A percentile compares a stretch with the other conserved stretches of the same genome.
These are phyloP conservation scores for Callionymus lyra DNA, from an alignment of 2,113 vertebrate genomes.

Conservation along the genomic window DNA sequence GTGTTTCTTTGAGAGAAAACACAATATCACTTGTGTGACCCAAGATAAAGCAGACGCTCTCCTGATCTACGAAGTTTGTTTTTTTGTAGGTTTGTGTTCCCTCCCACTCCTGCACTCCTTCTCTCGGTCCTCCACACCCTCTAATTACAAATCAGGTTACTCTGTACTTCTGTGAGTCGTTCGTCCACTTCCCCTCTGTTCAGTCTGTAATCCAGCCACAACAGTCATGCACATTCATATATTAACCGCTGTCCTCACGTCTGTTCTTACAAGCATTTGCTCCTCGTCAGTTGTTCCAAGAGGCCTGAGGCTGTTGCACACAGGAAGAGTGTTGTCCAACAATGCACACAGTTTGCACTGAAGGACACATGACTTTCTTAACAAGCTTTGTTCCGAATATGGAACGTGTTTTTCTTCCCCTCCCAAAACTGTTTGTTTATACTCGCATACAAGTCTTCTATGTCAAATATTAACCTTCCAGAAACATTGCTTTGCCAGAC, in stretches of 20 bases:
- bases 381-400: too few relatives aligned
- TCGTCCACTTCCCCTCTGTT: constrained; percentile 22
- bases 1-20: too few relatives aligned
- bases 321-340: too few relatives aligned
- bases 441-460: constrained; percentile 25
- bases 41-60: too few relatives aligned
- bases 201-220: constrained; percentile 8
- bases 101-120: constrained; percentile 28
- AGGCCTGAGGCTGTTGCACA: too few relatives aligned
- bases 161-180: constrained; percentile 25
- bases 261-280: too few relatives aligned
- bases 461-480: constrained; percentile 29
- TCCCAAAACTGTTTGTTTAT: background rate
- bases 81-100: constrained; percentile 39
- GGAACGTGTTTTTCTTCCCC: too few relatives aligned
- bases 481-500: constrained; percentile 33
- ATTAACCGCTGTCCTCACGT: constrained; percentile 6
- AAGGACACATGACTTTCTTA: too few relatives aligned
- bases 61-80: constrained; percentile 28
- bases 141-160: constrained; percentile 45
- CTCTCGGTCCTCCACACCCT: constrained; percentile 16
- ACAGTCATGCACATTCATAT: constrained; percentile 13
- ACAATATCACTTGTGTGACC: too few relatives aligned
- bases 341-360: too few relatives aligned
- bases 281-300: too few relatives aligned